Evolutionary conservation across 1,140 invertebrate species (phyloP).

Genomic region (Octopus sinensis): DNA sequence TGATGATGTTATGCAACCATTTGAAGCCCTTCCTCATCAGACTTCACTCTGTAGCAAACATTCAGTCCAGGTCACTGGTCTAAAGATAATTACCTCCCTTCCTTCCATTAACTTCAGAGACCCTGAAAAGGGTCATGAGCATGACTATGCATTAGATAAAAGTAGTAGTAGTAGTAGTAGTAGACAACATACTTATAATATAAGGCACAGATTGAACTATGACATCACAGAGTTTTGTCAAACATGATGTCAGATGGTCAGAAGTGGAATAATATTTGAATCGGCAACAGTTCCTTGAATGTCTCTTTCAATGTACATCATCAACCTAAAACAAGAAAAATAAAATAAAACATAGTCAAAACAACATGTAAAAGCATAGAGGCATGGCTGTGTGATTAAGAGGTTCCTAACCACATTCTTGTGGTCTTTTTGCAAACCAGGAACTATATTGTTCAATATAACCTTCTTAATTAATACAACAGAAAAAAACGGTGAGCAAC

Average conservation of each 20-base stretch:
- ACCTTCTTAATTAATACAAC: no score
- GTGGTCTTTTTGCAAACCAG: no score
- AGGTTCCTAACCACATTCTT: no score
- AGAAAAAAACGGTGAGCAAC: no score
- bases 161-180: neutral
- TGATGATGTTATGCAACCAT: no score
- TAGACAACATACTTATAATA: slow-evolving; percentile 40
- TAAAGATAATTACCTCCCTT: no score
- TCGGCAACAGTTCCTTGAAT: slow-evolving; percentile 30
- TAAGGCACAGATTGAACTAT: slow-evolving; percentile 40
- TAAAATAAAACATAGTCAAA: neutral
- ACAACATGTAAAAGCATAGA: neutral
- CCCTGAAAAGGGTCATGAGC: no score
- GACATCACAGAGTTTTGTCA: slow-evolving; percentile 41
- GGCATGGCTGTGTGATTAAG: no score
- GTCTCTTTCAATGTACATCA: slow-evolving; percentile 54
- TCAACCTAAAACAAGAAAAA: slow-evolving; percentile 33
- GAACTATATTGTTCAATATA: no score
- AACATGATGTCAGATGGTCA: slow-evolving; percentile 44
- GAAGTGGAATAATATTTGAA: neutral
- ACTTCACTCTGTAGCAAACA: neutral
- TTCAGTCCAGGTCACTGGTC: no score
- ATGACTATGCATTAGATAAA: no score
- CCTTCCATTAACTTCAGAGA: no score
- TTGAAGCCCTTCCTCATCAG: neutral